Percentiles rank a stretch among this genome's conserved stretches.
Conservation (phyloP, 2,113 vertebrate genomes). For the Oenanthe melanoleuca region DNA sequence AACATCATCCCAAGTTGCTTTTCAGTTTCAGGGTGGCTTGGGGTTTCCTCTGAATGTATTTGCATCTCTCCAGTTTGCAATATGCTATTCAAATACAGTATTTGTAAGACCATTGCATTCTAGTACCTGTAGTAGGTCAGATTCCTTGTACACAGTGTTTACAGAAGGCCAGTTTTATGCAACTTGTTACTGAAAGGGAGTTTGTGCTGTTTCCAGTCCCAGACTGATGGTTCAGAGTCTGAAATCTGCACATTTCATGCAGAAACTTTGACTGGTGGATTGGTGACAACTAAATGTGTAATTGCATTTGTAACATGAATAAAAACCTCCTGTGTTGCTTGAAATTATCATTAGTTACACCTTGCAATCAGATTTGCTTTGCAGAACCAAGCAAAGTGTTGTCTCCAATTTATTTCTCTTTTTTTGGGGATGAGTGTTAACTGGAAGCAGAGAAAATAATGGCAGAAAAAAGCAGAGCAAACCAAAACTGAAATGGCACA, state of each 20-base stretch:
- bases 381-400: slow-evolving; percentile 1
- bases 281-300: background rate
- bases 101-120: slow-evolving; percentile 38
- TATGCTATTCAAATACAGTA: background rate
- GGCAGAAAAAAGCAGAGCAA: slow-evolving; percentile 33
- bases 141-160: slow-evolving; percentile 29
- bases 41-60: slow-evolving; percentile 53
- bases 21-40: background rate
- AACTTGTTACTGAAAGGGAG: background rate
- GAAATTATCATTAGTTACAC: background rate
- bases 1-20: background rate
- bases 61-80: background rate
- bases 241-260: background rate
- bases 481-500: background rate
- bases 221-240: slow-evolving; percentile 19
- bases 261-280: background rate
- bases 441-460: slow-evolving; percentile 24
- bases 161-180: slow-evolving; percentile 52
- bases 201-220: background rate
- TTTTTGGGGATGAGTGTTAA: background rate
- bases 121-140: slow-evolving; percentile 1
- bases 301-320: background rate
- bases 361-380: background rate
- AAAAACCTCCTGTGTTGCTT: background rate
- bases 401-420: background rate